A percentile compares a stretch with the other conserved stretches of the same genome.
phyloP scores from a whole-genome alignment of 2,888 invertebrate species.

The Fragum fragum region DNA sequence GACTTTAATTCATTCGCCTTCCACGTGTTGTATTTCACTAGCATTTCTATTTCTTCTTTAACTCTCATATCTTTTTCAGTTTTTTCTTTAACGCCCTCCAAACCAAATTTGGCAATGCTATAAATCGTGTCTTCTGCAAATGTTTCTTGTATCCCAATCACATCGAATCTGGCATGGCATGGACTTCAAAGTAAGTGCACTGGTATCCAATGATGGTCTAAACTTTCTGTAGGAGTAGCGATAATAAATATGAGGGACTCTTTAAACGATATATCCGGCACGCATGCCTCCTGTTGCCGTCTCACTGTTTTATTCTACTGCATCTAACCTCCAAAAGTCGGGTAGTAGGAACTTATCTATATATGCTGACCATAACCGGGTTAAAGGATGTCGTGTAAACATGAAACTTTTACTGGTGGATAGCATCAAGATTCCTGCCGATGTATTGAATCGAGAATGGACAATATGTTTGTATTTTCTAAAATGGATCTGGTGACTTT shows the following conservation, averaged over 20 bases:
- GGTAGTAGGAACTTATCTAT: constrained; percentile 70
- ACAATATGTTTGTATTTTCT: constrained; percentile 9
- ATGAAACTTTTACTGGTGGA: constrained; percentile 58
- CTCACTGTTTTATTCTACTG: constrained; percentile 34
- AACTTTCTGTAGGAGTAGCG: not conserved
- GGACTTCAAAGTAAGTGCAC: constrained; percentile 60
- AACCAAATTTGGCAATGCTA: constrained; percentile 49
- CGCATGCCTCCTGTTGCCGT: constrained; percentile 35
- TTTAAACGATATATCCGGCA: constrained; percentile 56
- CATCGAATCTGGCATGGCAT: constrained; percentile 60
- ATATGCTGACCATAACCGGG: constrained; percentile 68
- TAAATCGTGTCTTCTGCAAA: constrained; percentile 45
- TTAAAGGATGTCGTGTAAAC: constrained; percentile 67
- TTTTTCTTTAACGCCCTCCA: constrained; percentile 29
- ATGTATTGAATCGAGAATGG: not conserved
- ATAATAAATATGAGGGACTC: constrained; percentile 61
- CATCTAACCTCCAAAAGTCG: constrained; percentile 63
- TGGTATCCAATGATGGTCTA: constrained; percentile 67
- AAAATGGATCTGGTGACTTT: constrained; percentile 53
- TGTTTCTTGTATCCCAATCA: constrained; percentile 66
- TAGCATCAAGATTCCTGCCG: constrained; percentile 17
- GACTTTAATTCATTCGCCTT: no score
- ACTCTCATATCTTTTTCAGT: constrained; percentile 15
- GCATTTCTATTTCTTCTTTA: constrained; percentile 50
- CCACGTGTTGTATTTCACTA: constrained; percentile 52